Conservation (phyloP, 2,797 vertebrate genomes). For the Pygocentrus nattereri region DNA sequence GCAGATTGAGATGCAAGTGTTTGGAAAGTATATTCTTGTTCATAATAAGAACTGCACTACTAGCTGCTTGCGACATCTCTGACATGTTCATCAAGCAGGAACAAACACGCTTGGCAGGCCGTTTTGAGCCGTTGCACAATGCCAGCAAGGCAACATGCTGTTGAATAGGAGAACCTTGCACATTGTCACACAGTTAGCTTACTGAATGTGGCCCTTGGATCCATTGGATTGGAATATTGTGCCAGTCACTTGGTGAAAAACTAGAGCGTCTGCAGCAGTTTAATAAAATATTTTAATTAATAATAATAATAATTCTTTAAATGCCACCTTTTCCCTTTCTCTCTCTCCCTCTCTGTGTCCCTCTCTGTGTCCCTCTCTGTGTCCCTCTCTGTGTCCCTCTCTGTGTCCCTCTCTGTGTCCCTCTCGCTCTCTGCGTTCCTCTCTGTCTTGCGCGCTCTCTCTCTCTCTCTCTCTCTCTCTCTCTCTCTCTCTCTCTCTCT, state of each 20-base stretch:
- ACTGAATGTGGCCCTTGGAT: not conserved
- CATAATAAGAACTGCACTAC: constrained; percentile 16
- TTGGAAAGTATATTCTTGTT: constrained; percentile 16
- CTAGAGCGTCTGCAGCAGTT: not conserved
- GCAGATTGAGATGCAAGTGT: not conserved
- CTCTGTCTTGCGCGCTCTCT: too few relatives aligned
- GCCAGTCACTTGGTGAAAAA: not conserved
- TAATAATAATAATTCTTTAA: too few relatives aligned
- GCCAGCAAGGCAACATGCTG: constrained; percentile 11
- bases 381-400: too few relatives aligned
- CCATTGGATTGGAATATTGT: not conserved
- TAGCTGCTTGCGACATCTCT: constrained; percentile 23
- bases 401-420: too few relatives aligned
- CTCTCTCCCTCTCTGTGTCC: too few relatives aligned
- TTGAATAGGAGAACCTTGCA: constrained; percentile 11
- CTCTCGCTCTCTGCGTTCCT: too few relatives aligned
- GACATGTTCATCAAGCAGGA: constrained; percentile 12
- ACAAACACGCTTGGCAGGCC: constrained; percentile 18
- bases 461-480: too few relatives aligned
- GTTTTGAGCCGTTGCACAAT: constrained; percentile 21
- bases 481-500: too few relatives aligned
- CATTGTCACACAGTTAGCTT: constrained; percentile 17
- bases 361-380: too few relatives aligned
- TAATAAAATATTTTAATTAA: not conserved
- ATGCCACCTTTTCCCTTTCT: too few relatives aligned